A percentile compares a stretch with the other conserved stretches of the same genome.
These are phyloP conservation scores for Anniella stebbinsi DNA, from an alignment of 2,797 vertebrate genomes.

Conservation along the genomic window DNA sequence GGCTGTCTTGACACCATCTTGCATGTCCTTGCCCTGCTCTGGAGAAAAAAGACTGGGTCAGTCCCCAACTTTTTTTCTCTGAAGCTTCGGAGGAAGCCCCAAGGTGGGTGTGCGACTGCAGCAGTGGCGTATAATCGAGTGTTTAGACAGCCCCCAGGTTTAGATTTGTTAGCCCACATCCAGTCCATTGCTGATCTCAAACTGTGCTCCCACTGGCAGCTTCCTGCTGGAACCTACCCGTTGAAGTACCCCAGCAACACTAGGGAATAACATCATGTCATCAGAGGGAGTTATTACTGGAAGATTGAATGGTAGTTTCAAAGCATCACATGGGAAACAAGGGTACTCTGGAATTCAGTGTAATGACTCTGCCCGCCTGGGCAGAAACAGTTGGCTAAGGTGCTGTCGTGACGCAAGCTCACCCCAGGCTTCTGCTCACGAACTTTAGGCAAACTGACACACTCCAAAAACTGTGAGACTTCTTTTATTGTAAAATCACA, in stretches of 20 bases:
- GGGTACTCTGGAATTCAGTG: neutral
- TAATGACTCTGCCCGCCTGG: neutral
- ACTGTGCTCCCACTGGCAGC: neutral
- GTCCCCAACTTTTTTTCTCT: too few species aligned
- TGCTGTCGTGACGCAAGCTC: too few species aligned
- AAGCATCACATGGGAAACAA: neutral
- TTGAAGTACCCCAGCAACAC: neutral
- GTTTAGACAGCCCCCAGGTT: neutral
- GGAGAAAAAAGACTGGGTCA: too few species aligned
- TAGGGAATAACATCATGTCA: neutral
- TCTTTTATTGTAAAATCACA: too few species aligned
- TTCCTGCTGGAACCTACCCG: neutral
- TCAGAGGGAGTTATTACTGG: neutral
- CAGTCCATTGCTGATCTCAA: neutral
- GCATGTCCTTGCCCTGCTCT: too few species aligned
- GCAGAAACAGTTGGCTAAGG: neutral
- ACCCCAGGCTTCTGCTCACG: too few species aligned
- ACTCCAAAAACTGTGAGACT: too few species aligned
- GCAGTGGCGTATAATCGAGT: too few species aligned
- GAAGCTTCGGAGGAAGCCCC: too few species aligned
- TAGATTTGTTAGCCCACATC: neutral
- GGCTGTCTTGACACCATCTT: too few species aligned
- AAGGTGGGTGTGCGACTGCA: too few species aligned
- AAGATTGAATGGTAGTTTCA: neutral
- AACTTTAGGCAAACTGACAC: too few species aligned